These are phyloP conservation scores for Apomyelois bistriatella DNA, from an alignment of 2,888 invertebrate genomes.

Conservation along the genomic window DNA sequence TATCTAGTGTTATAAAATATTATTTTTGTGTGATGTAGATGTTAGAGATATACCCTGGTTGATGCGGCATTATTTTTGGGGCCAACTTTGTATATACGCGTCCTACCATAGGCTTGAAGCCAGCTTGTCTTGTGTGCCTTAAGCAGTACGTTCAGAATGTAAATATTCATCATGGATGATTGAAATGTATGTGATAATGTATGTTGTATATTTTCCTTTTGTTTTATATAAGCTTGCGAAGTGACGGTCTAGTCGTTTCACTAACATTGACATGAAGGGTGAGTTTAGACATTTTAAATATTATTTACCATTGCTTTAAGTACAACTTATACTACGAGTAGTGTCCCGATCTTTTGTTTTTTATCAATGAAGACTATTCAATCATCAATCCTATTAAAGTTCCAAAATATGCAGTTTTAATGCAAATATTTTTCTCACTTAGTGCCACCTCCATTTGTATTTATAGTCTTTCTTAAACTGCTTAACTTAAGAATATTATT, in stretches of 20 bases:
- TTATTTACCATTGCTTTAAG: not conserved
- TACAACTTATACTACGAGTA: too few relatives aligned
- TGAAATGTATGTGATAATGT: conserved; percentile 59
- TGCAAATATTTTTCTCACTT: too few relatives aligned
- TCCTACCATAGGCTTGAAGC: conserved; percentile 57
- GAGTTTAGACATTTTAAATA: not conserved
- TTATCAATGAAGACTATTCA: too few relatives aligned
- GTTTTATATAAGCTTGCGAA: conserved; percentile 43
- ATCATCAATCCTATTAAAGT: too few relatives aligned
- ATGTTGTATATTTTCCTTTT: conserved; percentile 46
- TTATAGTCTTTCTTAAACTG: too few relatives aligned
- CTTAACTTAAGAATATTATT: too few relatives aligned
- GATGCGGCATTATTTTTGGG: conserved; percentile 52
- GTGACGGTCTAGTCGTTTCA: conserved; percentile 63
- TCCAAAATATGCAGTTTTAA: too few relatives aligned
- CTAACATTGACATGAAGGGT: conserved; percentile 32
- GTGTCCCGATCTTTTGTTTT: too few relatives aligned
- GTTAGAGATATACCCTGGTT: conserved; percentile 20
- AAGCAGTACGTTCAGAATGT: conserved; percentile 43
- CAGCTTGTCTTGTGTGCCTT: conserved; percentile 68
- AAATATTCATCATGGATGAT: conserved; percentile 72
- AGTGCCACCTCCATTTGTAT: too few relatives aligned
- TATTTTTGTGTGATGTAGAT: conserved; percentile 32
- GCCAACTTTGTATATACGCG: conserved; percentile 59
- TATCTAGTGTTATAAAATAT: conserved; percentile 24